Percentiles rank a stretch among this genome's conserved stretches.
Conservation (phyloP, 2,888 invertebrate genomes). For the Sepioteuthis lessoniana region DNA sequence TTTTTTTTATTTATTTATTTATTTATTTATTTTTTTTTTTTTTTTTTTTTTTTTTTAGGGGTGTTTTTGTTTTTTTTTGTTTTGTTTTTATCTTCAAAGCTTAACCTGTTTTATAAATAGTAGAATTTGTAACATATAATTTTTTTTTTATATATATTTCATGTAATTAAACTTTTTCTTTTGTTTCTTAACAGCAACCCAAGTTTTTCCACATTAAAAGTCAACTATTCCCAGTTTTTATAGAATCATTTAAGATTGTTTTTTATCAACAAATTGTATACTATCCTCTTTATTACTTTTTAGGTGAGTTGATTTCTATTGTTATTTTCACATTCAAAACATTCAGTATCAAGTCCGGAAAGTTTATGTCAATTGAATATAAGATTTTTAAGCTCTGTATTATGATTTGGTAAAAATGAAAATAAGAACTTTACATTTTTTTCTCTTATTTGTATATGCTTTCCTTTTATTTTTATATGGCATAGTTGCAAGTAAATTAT, state of each 20-base stretch:
- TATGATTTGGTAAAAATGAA: neutral
- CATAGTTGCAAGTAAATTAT: neutral
- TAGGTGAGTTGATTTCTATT: conserved; percentile 59
- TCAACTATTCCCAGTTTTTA: conserved; percentile 55
- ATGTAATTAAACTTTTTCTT: neutral
- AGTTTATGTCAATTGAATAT: too few relatives aligned
- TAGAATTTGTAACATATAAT: too few relatives aligned
- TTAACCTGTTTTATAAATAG: too few relatives aligned
- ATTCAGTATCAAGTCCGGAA: too few relatives aligned
- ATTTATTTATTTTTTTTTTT: too few relatives aligned
- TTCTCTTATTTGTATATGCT: neutral
- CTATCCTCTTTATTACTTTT: conserved; percentile 66
- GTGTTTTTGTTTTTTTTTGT: too few relatives aligned
- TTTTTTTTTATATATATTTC: too few relatives aligned
- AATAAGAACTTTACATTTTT: neutral
- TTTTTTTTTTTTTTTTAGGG: too few relatives aligned
- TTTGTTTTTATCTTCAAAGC: too few relatives aligned
- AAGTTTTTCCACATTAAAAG: conserved; percentile 67
- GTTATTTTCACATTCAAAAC: too few relatives aligned
- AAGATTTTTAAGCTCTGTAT: neutral
- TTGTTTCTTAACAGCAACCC: conserved; percentile 63
- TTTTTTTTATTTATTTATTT: too few relatives aligned
- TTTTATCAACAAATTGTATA: conserved; percentile 64
- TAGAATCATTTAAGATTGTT: conserved; percentile 56
- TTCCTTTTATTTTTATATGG: neutral